phyloP scores from a whole-genome alignment of 2,113 vertebrate species.

The Mesoclemmys tuberculata region DNA sequence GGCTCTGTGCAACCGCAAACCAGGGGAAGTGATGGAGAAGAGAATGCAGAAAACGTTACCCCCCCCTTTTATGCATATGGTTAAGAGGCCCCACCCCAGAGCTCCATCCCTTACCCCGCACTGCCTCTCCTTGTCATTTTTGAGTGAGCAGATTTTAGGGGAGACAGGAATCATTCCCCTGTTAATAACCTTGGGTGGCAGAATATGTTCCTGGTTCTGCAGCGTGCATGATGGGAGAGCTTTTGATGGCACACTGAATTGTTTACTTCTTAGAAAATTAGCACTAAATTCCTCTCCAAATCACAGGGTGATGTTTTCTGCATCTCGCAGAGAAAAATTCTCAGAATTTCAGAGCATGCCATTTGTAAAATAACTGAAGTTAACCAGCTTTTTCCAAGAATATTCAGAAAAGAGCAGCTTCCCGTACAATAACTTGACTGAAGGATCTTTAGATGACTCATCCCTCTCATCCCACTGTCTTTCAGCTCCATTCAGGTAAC shows the following conservation, averaged over 20 bases:
- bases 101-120: not conserved
- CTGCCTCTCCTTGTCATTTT: not conserved
- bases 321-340: accelerated
- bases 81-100: accelerated
- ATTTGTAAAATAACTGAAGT: not conserved
- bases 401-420: not conserved
- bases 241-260: not conserved
- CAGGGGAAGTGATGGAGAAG: not conserved
- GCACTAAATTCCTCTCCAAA: not conserved
- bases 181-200: not conserved
- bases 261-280: not conserved
- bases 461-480: not conserved
- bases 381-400: not conserved
- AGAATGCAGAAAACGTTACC: not conserved
- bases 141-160: accelerated
- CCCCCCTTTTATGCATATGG: not conserved
- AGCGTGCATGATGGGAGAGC: not conserved
- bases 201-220: not conserved
- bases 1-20: not conserved
- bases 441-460: not conserved
- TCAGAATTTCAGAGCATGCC: accelerated
- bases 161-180: not conserved
- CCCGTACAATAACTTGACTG: not conserved
- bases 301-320: accelerated
- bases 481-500: not conserved